Conservation (phyloP, 2,113 vertebrate species). For the Heliornis fulica region DNA sequence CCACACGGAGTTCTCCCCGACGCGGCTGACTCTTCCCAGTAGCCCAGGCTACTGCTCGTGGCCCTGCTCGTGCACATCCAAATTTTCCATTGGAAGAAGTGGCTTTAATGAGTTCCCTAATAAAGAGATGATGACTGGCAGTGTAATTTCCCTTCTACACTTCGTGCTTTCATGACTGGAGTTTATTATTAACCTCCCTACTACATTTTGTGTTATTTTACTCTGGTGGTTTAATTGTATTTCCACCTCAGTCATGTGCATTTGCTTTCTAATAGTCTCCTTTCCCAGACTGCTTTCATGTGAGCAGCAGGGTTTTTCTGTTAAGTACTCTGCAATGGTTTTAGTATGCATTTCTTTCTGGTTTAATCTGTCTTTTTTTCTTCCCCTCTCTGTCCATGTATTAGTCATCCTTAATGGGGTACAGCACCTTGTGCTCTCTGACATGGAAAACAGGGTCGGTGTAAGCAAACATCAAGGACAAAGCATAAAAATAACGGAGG, state of each 20-base stretch:
- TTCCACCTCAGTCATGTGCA: slow-evolving; percentile 37
- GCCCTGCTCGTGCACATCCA: neutral
- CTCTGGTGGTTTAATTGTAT: slow-evolving; percentile 41
- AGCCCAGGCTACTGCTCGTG: too few relatives aligned
- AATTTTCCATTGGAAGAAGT: neutral
- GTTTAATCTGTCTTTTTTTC: slow-evolving; percentile 2
- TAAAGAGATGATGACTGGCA: slow-evolving; percentile 10
- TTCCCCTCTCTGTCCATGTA: neutral
- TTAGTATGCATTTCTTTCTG: neutral
- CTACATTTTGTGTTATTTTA: slow-evolving; percentile 51
- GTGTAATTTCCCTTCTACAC: slow-evolving; percentile 48
- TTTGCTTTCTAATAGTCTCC: slow-evolving; percentile 37
- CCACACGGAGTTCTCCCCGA: neutral
- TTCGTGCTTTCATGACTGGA: slow-evolving; percentile 14
- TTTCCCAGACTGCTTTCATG: slow-evolving; percentile 3
- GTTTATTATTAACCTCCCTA: slow-evolving; percentile 63
- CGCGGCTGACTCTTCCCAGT: neutral
- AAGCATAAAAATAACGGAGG: neutral
- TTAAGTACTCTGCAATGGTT: slow-evolving; percentile 5
- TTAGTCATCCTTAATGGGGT: slow-evolving; percentile 56
- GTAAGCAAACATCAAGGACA: slow-evolving; percentile 55
- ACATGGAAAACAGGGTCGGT: slow-evolving; percentile 40
- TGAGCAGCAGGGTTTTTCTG: slow-evolving; percentile 38
- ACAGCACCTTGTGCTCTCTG: slow-evolving; percentile 37
- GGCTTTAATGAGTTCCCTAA: slow-evolving; percentile 26